phyloP scores from a whole-genome alignment of 2,888 invertebrate genomes.

The Pseudanteris insignis region DNA sequence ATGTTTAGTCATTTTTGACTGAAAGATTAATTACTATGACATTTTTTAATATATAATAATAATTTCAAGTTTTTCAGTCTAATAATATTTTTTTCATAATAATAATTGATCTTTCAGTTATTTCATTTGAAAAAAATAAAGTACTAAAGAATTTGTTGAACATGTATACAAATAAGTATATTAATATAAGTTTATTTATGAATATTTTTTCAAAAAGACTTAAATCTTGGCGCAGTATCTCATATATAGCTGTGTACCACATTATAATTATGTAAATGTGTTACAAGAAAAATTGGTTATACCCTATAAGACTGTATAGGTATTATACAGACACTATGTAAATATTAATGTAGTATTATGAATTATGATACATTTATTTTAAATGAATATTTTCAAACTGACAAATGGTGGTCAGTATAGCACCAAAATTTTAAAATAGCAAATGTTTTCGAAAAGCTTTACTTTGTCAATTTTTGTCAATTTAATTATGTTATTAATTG shows the following conservation, averaged over 20 bases:
- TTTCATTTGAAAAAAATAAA: background rate
- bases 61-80: no score
- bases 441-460: no score
- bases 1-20: constrained; percentile 7
- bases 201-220: constrained; percentile 49
- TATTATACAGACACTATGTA: constrained; percentile 54
- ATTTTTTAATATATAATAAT: background rate
- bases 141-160: constrained; percentile 11
- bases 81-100: background rate
- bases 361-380: constrained; percentile 59
- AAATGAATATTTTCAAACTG: constrained; percentile 61
- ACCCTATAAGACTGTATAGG: constrained; percentile 50
- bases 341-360: constrained; percentile 63
- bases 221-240: no score
- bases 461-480: no score
- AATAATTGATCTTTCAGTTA: constrained; percentile 16
- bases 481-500: no score
- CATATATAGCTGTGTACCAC: constrained; percentile 52
- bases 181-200: constrained; percentile 57
- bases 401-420: constrained; percentile 46
- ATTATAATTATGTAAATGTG: constrained; percentile 61
- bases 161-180: constrained; percentile 24
- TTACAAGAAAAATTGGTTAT: constrained; percentile 64
- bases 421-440: no score
- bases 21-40: constrained; percentile 21